Evolutionary conservation across 2,888 invertebrate genomes (phyloP), one percentile per base, ranked within the genome.

Genomic region (Polymixis lichenea): DNA sequence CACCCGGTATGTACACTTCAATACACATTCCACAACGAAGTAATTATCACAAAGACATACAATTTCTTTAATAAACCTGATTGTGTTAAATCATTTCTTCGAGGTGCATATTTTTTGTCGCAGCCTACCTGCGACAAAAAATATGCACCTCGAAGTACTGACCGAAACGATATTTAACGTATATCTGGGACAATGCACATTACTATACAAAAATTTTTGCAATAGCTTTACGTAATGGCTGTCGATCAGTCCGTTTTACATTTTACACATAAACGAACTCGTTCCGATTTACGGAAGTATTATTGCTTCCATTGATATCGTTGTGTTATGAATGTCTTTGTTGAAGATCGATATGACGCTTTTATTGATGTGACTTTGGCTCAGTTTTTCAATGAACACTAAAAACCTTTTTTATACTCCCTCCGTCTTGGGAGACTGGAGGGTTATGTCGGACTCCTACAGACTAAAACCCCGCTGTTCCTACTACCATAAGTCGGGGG

Each of bases 161-260:
- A 91, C 90, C 91, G 90, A 87, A 87, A 89, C 91, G 87, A 72
- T 87, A 87, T 84, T 83, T 82, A 80, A 78, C 78, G 86, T 87
- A 78, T 77, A 89, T 83, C 86, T 90, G 86, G 91, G 83, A 89
- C 91, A 90, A 85, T 87, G 79, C 85, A 88, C 84, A 89, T 90
- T 89, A 87, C 85, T 85, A 73, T 78, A 76, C 81, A 81, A 77
- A 80, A 67, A 87, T 86, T 90, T 86, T 89, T 91, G 90, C 91
- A 92, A 92, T 81, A 81, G 53, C 65, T 22, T 92, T 91, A 86
- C 89, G 89, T 90, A 90, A 92, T 22, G 62, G 61, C 62, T 9
- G 58, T 51, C 84, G 87, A 90, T 91, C 85, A 89, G 82, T 87
- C 84, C 83, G 90, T 86, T 82, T 88, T 87, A 88, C 72, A 82